Evolutionary conservation across 2,797 vertebrate species (phyloP), one percentile per base, ranked within the genome.

Genomic region (Anguilla megastoma): DNA sequence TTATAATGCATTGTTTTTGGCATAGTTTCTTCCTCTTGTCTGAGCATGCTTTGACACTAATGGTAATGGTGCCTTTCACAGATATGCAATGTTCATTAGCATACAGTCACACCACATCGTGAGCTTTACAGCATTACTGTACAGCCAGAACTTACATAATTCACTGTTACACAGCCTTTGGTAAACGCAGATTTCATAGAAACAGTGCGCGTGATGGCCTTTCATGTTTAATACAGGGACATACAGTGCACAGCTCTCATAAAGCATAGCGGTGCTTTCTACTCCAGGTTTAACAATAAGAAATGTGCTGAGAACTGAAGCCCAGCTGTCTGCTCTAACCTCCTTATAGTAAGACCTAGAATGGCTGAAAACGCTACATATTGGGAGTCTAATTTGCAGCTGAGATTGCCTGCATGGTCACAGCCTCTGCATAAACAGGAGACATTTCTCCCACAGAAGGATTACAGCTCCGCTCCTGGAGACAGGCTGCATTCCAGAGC

Each of bases 1-100:
- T 50, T 48, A 48, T 82, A 82, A 82, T 48, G 16, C 18, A 24
- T 79, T 82, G 41, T 82, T 80, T 66, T 80, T 80, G 36, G 36
- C 18, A 21, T 48, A 48, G 18, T 80, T 48, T 80, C 24, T 45
- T 30, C 41, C 45, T 48, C 1, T 48, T 48, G 45, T 82, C 18
- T 16, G 14, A 82, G 79, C 18, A 48, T 9, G 10, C 41, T 82
- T 50, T 82, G 79, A 82, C 79, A 82, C 21, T 82, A 50, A 24
- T 24, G 79, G 79, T 50, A 50, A 24, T 24, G 79, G 79, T 82
- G 79, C 45, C 48, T 82, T 82, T 41, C 33, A 76, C 41, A 50
- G 79, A 48, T 82, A 50, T 48, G 21, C 79, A 24, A 82, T 10
- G 45, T 82, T 48, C 79, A 48, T 82, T 82, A 82, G 21, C 41